Conservation (phyloP, 2,113 vertebrate genomes). For the Chauna torquata region DNA sequence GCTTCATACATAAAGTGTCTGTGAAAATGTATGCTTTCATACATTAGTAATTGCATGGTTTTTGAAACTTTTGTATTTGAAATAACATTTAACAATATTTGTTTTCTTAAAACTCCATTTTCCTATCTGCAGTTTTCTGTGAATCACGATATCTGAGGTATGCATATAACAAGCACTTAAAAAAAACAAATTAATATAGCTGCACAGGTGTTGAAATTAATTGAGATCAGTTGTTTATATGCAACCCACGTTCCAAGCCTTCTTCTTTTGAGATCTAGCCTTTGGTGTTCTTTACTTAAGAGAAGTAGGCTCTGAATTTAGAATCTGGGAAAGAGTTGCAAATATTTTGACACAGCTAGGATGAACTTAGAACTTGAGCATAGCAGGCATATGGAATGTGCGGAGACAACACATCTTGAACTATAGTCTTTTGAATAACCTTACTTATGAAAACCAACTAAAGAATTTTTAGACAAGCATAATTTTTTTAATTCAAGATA, state of each 20-base stretch:
- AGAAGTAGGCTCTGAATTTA: background rate
- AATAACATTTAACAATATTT: background rate
- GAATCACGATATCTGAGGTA: background rate
- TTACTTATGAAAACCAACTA: background rate
- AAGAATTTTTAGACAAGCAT: background rate
- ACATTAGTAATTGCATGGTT: background rate
- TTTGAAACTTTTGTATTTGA: background rate
- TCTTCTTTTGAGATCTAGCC: background rate
- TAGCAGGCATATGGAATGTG: fast-evolving
- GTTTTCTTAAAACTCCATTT: background rate
- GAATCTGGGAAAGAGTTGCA: background rate
- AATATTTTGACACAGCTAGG: background rate
- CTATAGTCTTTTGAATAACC: background rate
- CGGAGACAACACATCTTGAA: background rate
- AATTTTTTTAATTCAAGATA: background rate
- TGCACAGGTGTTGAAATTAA: background rate
- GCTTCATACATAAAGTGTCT: background rate
- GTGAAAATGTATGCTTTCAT: background rate
- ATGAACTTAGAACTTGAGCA: background rate
- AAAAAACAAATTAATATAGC: background rate
- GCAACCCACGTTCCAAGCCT: background rate
- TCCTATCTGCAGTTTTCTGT: background rate
- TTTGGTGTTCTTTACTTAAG: background rate
- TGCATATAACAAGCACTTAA: background rate
- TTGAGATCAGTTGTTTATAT: background rate